phyloP scores from a whole-genome alignment of 1,140 invertebrate genomes.

The Drosophila seguyi region DNA sequence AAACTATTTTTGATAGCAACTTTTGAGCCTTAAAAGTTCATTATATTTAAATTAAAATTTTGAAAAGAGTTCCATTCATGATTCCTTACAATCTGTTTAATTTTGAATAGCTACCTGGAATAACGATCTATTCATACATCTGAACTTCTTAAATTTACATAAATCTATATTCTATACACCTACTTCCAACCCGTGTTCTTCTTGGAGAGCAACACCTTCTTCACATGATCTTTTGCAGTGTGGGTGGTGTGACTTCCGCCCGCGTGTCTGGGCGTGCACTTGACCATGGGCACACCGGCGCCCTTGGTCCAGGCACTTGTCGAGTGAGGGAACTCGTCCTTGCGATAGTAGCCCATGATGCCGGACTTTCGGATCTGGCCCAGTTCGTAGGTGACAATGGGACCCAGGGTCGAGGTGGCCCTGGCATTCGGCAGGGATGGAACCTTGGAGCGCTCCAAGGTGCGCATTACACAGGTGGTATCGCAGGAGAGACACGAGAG shows the following conservation, averaged over 20 bases:
- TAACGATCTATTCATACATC: neutral
- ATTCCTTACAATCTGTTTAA: constrained; percentile 1
- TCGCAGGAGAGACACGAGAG: constrained; percentile 91
- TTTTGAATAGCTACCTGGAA: neutral
- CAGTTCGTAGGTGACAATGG: constrained; percentile 89
- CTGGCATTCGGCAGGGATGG: constrained; percentile 86
- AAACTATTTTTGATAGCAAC: too few relatives aligned
- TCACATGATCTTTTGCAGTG: constrained; percentile 88
- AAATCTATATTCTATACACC: too few relatives aligned
- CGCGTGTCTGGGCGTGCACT: constrained; percentile 89
- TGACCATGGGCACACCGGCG: constrained; percentile 78
- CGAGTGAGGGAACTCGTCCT: constrained; percentile 74
- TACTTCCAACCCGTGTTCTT: constrained; percentile 60
- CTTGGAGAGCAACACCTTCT: constrained; percentile 73
- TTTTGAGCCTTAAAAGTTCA: neutral
- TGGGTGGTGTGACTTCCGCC: constrained; percentile 90
- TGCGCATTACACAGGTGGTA: constrained; percentile 89
- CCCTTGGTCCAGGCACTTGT: constrained; percentile 62
- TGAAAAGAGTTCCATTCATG: too few relatives aligned
- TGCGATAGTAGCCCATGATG: constrained; percentile 78
- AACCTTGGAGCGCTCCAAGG: constrained; percentile 86
- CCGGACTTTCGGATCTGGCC: constrained; percentile 85
- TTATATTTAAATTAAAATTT: too few relatives aligned
- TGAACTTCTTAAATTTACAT: neutral
- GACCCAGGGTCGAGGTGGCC: constrained; percentile 86